phyloP scores from a whole-genome alignment of 2,113 vertebrate genomes.

The Psilopsiagon aurifrons region DNA sequence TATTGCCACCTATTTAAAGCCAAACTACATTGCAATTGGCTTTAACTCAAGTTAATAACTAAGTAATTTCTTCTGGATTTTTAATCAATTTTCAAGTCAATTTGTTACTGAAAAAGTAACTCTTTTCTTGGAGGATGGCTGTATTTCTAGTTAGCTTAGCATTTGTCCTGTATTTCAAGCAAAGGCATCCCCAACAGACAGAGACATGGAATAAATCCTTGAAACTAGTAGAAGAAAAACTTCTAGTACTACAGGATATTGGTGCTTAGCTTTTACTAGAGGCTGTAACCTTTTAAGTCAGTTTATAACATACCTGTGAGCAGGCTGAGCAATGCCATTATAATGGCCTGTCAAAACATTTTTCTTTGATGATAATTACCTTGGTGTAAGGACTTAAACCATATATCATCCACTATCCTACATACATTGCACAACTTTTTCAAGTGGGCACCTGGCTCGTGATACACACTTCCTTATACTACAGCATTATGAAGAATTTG shows the following conservation, averaged over 20 bases:
- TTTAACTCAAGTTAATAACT: slow-evolving; percentile 6
- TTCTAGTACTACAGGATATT: neutral
- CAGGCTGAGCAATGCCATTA: neutral
- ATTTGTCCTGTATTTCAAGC: neutral
- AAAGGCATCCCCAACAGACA: neutral
- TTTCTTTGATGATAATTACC: neutral
- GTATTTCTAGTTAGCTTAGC: neutral
- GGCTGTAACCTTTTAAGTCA: neutral
- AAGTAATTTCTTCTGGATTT: slow-evolving; percentile 20
- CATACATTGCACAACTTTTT: neutral
- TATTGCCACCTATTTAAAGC: slow-evolving; percentile 46
- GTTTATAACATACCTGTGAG: neutral
- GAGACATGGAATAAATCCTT: neutral
- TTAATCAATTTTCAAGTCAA: slow-evolving; percentile 27
- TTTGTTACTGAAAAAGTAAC: slow-evolving; percentile 11
- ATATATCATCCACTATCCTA: fast-evolving
- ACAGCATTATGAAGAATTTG: neutral
- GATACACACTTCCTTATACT: neutral
- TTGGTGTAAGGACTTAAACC: neutral
- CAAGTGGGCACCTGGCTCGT: neutral
- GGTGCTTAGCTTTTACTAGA: neutral
- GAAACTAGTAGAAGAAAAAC: neutral
- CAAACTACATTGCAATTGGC: neutral
- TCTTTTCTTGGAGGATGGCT: neutral
- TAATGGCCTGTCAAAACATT: neutral